phyloP scores from a whole-genome alignment of 37 sponge, comb jelly and placozoan genomes.

The Cladorhizidae sp. region DNA sequence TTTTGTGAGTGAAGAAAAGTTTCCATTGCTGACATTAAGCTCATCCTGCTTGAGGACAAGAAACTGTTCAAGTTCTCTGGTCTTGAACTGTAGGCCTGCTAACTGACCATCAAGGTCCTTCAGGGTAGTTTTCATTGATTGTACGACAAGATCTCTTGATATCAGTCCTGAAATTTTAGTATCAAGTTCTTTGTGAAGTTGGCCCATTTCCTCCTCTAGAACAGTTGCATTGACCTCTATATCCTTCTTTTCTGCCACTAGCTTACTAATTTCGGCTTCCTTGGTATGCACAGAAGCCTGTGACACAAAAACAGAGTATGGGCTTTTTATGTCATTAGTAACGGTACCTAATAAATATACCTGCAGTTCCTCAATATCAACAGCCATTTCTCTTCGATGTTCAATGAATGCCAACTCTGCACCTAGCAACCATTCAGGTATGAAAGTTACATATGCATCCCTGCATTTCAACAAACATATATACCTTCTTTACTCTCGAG shows the following conservation, averaged over 20 bases:
- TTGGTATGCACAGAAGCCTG: neutral
- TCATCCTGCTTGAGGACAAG: neutral
- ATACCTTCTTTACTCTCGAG: slow-evolving; percentile 16
- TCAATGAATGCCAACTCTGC: neutral
- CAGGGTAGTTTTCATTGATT: neutral
- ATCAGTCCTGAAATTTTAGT: neutral
- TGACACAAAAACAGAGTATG: too few relatives aligned
- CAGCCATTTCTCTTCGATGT: neutral
- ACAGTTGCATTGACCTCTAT: neutral
- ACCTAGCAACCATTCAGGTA: neutral
- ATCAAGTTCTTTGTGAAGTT: neutral
- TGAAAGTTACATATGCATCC: neutral
- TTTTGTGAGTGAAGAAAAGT: neutral
- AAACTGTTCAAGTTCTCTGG: neutral
- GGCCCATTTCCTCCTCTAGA: neutral
- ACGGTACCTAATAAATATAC: too few relatives aligned
- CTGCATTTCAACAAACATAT: neutral
- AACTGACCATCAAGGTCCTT: neutral
- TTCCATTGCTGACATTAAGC: neutral
- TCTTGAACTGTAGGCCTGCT: neutral
- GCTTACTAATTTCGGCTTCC: neutral
- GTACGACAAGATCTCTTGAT: neutral
- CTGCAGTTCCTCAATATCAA: slow-evolving; percentile 4
- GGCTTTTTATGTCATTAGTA: too few relatives aligned
- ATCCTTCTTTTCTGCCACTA: neutral